A percentile compares a stretch with the other conserved stretches of the same genome.
Evolutionary conservation across 2,888 invertebrate species (phyloP).

Genomic region (Melitaea athalia): DNA sequence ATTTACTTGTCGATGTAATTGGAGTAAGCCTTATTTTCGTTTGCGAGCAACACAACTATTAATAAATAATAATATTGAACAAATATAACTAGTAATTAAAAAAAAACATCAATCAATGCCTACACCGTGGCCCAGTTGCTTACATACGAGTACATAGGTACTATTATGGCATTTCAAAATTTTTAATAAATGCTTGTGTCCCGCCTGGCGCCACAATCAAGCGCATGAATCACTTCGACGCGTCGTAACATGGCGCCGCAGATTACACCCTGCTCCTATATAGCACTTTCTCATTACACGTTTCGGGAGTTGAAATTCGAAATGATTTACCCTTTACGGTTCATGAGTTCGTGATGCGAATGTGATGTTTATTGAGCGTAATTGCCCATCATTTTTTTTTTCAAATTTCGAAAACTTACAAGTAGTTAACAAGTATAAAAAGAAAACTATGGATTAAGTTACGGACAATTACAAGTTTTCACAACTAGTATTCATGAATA

Average conservation of each 20-base stretch:
- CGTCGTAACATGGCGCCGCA: not conserved
- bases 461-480: too few species aligned
- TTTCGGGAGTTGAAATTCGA: not conserved
- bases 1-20: too few species aligned
- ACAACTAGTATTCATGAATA: too few species aligned
- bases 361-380: too few species aligned
- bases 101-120: not conserved
- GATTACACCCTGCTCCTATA: not conserved
- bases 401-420: too few species aligned
- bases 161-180: not conserved
- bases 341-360: not conserved
- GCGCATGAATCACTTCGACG: not conserved
- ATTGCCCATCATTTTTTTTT: too few species aligned
- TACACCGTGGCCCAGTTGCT: not conserved
- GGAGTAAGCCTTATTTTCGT: too few species aligned
- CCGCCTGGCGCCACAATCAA: not conserved
- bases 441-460: too few species aligned
- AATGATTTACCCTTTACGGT: not conserved
- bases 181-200: not conserved
- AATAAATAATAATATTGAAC: too few species aligned
- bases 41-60: too few species aligned
- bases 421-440: too few species aligned
- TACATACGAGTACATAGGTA: not conserved
- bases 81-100: too few species aligned
- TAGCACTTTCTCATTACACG: conserved; percentile 3